These are phyloP conservation scores for Leptobrachium ailaonicum DNA, from an alignment of 2,113 vertebrate species.

Conservation along the genomic window DNA sequence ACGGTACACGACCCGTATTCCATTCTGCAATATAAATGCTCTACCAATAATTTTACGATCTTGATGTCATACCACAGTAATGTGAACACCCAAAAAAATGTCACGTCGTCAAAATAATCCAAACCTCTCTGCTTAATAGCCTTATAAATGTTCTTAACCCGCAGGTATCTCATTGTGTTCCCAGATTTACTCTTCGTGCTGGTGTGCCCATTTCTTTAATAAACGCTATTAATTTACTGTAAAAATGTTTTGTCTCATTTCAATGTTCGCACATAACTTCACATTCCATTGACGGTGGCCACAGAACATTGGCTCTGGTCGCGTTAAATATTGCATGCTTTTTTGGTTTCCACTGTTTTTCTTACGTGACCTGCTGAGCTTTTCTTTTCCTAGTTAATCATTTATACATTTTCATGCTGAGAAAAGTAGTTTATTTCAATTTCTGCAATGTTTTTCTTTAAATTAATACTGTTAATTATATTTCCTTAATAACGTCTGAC, in stretches of 20 bases:
- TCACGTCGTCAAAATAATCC: no score
- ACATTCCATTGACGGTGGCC: not conserved
- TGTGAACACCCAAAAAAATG: no score
- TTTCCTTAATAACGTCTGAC: not conserved
- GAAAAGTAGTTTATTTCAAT: slow-evolving; percentile 4
- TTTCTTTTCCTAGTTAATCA: not conserved
- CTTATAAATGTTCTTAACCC: no score
- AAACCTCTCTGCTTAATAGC: no score
- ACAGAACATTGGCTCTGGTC: not conserved
- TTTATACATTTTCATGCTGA: not conserved
- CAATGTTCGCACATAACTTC: not conserved
- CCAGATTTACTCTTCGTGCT: no score
- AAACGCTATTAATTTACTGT: not conserved
- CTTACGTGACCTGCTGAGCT: not conserved
- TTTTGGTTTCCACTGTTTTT: not conserved
- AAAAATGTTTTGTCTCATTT: not conserved
- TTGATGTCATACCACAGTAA: no score
- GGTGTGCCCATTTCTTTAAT: not conserved
- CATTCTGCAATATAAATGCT: no score
- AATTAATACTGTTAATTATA: not conserved
- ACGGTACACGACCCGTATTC: no score
- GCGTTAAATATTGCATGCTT: not conserved
- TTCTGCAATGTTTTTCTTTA: not conserved
- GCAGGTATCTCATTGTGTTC: no score
- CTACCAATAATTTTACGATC: no score